Base-by-base conservation (phyloP, 2,797 vertebrate genomes). In the Potorous gilbertii region DNA sequence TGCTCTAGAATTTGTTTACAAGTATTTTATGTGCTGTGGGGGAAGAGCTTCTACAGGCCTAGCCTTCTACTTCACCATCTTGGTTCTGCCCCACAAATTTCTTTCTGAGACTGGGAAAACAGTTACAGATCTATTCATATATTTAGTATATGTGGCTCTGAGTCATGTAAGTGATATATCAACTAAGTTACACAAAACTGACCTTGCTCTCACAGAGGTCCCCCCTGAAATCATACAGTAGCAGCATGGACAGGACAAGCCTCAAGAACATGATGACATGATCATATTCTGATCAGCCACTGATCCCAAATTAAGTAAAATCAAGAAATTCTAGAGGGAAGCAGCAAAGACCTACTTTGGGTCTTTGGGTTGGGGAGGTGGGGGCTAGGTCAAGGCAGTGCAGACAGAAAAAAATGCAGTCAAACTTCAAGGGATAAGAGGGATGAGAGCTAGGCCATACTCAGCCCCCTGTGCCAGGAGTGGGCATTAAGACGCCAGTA, bases 311-410 rank as follows among this genome's bases (percentile, higher is more conserved):
- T 92, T n/a, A 91, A 91, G 54, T 27, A 94, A 34, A 96, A 95
- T 55, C 90, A 95, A 92, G 40, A 96, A 62, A 91, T 90, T 57
- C 59, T 92, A 92, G 57, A 95, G 89, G 92, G 96, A 92, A 91
- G n/a, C 13, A 93, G 2, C 1, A 81, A 81, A 10, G 40, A 18
- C 74, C 5, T 16, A 2, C n/a, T 74, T 46, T 9, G 34, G n/a
- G 13, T 66, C 40, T 18, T 62, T 34, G 9, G 31, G 11, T 34
- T 24, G 40, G 6, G 40, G 18, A 8, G 16, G n/a, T 10, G 0
- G 5, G n/a, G 18, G n/a, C 3, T 81, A 24, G 18, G 66, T 9
- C 18, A 81, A 24, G 40, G 16, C 16, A 74, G 5, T 18, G 24
- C 18, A 74, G 66, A 40, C 34, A 81, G 18, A 81, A 40, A 24